phyloP scores from a whole-genome alignment of 2,113 vertebrate species.

The Burhinus bistriatus region DNA sequence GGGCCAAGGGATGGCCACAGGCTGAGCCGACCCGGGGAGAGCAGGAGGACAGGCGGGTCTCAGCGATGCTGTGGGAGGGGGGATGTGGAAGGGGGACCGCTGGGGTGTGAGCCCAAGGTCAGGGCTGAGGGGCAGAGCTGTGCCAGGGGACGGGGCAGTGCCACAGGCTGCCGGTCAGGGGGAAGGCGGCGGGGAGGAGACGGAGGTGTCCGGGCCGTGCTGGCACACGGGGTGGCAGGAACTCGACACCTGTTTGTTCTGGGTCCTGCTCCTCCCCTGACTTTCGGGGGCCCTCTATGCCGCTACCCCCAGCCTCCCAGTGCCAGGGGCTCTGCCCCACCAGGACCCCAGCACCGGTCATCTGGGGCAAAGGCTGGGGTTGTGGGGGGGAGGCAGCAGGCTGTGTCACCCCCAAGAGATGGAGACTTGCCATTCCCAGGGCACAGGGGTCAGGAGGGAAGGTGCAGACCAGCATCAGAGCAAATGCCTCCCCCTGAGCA shows the following conservation, averaged over 20 bases:
- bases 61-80: accelerated
- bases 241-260: background rate
- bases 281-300: background rate
- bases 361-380: background rate
- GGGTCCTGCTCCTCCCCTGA: background rate
- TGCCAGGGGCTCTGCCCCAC: background rate
- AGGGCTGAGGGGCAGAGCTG: background rate
- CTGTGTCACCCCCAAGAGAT: background rate
- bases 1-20: background rate
- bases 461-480: background rate
- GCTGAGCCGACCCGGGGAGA: background rate
- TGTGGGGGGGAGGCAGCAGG: background rate
- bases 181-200: background rate
- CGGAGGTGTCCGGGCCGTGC: background rate
- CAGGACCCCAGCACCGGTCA: accelerated
- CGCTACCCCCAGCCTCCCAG: background rate
- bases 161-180: background rate
- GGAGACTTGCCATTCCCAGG: accelerated
- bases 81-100: background rate
- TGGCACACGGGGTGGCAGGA: background rate
- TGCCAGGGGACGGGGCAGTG: background rate
- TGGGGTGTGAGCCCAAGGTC: background rate
- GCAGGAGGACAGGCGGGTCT: background rate
- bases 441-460: background rate
- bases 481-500: background rate